Conservation (phyloP, 2,797 vertebrate genomes). For the Sciurus carolinensis region DNA sequence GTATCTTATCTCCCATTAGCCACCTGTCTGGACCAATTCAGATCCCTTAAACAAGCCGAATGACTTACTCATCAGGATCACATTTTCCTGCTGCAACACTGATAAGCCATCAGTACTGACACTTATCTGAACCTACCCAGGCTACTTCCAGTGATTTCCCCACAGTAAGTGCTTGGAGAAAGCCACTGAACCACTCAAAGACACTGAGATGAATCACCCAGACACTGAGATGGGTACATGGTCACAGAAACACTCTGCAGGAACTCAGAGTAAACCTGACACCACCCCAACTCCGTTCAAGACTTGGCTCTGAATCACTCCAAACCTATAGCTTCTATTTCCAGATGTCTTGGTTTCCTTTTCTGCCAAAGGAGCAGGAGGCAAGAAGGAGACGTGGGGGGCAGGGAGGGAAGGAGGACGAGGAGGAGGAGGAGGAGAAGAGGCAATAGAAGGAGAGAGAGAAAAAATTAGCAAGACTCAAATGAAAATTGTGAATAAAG, state of each 20-base stretch:
- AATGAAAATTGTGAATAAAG: slow-evolving; percentile 57
- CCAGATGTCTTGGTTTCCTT: background rate
- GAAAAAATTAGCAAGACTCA: background rate
- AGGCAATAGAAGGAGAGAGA: background rate
- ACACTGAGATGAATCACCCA: background rate
- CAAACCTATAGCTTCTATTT: background rate
- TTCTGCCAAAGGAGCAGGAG: background rate
- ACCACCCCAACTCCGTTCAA: background rate
- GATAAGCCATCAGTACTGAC: background rate
- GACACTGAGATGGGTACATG: background rate
- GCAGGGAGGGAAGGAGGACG: no score
- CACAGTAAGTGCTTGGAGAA: background rate
- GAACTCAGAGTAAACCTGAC: background rate
- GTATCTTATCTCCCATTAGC: background rate
- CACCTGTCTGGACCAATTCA: background rate
- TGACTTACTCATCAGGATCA: background rate
- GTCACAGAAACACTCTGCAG: background rate
- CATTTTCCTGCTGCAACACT: background rate
- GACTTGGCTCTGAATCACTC: background rate
- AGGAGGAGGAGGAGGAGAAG: no score
- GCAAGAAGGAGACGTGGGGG: no score
- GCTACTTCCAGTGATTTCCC: background rate
- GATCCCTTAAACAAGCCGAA: background rate
- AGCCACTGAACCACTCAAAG: background rate
- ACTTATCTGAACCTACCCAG: background rate